Evolutionary conservation across 2,797 vertebrate species (phyloP), one percentile per base, ranked within the genome.

Genomic region (Dryobates pubescens): DNA sequence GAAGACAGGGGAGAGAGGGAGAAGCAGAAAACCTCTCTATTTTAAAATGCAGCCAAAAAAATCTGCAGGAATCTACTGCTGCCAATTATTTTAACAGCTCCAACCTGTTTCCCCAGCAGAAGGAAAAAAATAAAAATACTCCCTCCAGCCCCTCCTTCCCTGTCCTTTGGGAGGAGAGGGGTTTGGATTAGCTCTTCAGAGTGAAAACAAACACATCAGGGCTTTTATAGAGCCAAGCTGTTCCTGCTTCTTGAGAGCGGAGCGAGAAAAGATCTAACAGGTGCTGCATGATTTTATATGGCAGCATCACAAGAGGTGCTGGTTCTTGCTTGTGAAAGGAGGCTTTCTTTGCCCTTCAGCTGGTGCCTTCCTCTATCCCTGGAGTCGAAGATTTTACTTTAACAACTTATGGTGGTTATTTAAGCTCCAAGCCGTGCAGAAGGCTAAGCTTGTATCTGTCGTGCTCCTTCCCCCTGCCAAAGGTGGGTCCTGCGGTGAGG

Each of bases 101-200:
- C 71, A 96, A 97, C 89, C 92, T 97, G 82, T 94, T 94, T 95
- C 89, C 67, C 72, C 68, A 95, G 76, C 74, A 93, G 73, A 87
- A 94, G 43, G 53, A 45, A 69, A 94, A 89, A 90, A 96, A 94
- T 80, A 83, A 92, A 96, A 85, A 74, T 71, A 58, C 34, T 43
- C 64, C 79, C 43, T 88, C 59, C 74, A 93, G 61, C 82, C 74
- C 89, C 89, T 78, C 86, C 86, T 91, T 89, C 87, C 24, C 58
- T 59, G 68, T 93, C 91, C 92, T 95, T 86, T 80, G 90, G 94
- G 88, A 93, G 86, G 56, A 93, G 73, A 84, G 68, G 67, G 73
- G 86, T 95, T 97, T 95, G 96, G 96, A 97, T 96, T 96, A 96
- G 92, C 86, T 97, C 92, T 95, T 97, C 90, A 94, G 85, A 96